Percentiles rank a stretch among this genome's conserved stretches.
Conservation (phyloP, 2,113 vertebrate species). For the Microtus pennsylvanicus region DNA sequence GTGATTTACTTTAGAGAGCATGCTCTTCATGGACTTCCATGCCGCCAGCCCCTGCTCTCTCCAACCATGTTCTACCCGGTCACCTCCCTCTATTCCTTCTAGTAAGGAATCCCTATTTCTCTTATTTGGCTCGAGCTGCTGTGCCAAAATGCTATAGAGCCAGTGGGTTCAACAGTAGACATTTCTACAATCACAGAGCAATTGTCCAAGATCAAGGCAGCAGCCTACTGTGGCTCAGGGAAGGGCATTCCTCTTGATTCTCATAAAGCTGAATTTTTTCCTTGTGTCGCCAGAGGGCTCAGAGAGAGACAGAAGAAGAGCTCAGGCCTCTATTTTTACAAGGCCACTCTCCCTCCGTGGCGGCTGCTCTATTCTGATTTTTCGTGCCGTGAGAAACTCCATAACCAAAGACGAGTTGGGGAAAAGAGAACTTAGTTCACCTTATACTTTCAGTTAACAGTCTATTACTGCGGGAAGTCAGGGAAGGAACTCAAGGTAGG, state of each 20-base stretch:
- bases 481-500: background rate
- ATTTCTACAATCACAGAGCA: background rate
- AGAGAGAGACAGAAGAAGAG: background rate
- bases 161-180: background rate
- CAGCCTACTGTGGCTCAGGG: background rate
- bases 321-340: background rate
- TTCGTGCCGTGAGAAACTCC: too few species aligned
- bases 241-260: background rate
- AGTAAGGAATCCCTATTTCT: conserved; percentile 15
- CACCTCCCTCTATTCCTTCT: background rate
- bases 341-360: background rate
- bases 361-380: background rate
- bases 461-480: background rate
- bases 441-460: background rate
- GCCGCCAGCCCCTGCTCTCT: background rate
- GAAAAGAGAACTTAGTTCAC: background rate
- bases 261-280: background rate
- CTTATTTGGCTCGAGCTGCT: background rate
- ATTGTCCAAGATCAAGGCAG: background rate
- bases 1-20: conserved; percentile 56
- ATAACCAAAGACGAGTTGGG: background rate
- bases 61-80: background rate
- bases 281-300: background rate
- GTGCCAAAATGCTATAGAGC: background rate
- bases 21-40: conserved; percentile 7